Evolutionary conservation across 2,888 invertebrate species (phyloP), one percentile per base, ranked within the genome.

Genomic region (Dolichopus griseipennis): DNA sequence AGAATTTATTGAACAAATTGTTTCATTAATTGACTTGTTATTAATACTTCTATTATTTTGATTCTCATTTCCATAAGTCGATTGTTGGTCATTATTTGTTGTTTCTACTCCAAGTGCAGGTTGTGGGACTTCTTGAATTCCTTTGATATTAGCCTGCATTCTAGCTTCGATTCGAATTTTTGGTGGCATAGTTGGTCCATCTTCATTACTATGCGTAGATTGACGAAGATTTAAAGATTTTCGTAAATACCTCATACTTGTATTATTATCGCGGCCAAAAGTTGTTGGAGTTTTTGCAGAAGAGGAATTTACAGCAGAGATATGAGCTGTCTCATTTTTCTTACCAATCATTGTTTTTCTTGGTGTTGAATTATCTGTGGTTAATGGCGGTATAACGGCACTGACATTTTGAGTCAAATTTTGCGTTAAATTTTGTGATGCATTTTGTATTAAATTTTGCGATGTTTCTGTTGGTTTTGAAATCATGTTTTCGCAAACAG

Each of bases 131-230:
- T 62, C 62, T 62, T 62, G 62, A 21, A 62, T 62, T 22, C 62
- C 62, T 62, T 34, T 61, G 18, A 27, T n/a, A n/a, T 61, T 62
- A 15, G 20, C 20, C 62, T 62, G 33, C 15, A 34, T 63, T 18
- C 21, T 66, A 2, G 74, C 74, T 65, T 75, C 74, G 43, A 74
- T 74, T 33, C 76, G 73, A 43, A 76, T 75, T 72, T 75, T 75
- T 71, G 73, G 65, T 41, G 73, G 72, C n/a, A 70, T 72, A 12
- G 72, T 66, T 52, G 72, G 69, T 4, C 70, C 70, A 20, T 73
- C 74, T 20, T 65, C 68, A 18, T 65, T 63, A 34, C 64, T 27
- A 4, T 72, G 70, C 20, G 67, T 72, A 18, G 68, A 72, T 27
- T 73, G 73, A 9, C 72, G 69, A 3, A 72, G 69, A 65, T 76